Evolutionary conservation across 2,113 vertebrate genomes (phyloP).

Genomic region (Casuarius casuarius): DNA sequence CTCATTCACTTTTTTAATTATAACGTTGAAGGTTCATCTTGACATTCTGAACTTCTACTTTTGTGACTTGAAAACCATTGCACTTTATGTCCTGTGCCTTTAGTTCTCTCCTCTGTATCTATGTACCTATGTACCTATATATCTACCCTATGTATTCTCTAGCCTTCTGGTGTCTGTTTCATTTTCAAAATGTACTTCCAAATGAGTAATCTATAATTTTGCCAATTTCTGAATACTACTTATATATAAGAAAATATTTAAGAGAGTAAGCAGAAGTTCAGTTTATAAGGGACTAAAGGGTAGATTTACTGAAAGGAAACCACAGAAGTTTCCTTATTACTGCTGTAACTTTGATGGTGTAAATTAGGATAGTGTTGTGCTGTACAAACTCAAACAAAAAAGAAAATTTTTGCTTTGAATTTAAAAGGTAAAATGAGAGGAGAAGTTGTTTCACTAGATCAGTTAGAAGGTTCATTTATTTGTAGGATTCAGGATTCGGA

Average conservation of each 20-base stretch:
- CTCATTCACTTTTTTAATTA: background rate
- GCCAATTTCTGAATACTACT: background rate
- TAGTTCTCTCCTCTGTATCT: background rate
- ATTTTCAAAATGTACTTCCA: background rate
- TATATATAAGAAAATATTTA: background rate
- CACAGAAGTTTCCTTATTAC: background rate
- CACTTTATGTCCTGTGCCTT: background rate
- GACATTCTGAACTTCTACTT: background rate
- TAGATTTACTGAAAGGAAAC: background rate
- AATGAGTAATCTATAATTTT: background rate
- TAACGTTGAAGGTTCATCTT: background rate
- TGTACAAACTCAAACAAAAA: background rate
- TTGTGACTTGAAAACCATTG: background rate
- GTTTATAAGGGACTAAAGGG: background rate
- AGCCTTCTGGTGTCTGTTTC: background rate
- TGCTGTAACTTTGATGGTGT: background rate
- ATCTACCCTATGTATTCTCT: background rate
- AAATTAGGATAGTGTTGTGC: background rate
- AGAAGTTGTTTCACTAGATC: background rate
- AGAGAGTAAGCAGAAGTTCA: background rate
- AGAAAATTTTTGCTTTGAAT: background rate
- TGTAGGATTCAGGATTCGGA: background rate
- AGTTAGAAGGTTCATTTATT: background rate
- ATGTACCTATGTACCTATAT: too few species aligned
- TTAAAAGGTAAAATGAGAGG: background rate